phyloP scores from a whole-genome alignment of 2,888 invertebrate genomes.

The Melikaiella ostensackeni region DNA sequence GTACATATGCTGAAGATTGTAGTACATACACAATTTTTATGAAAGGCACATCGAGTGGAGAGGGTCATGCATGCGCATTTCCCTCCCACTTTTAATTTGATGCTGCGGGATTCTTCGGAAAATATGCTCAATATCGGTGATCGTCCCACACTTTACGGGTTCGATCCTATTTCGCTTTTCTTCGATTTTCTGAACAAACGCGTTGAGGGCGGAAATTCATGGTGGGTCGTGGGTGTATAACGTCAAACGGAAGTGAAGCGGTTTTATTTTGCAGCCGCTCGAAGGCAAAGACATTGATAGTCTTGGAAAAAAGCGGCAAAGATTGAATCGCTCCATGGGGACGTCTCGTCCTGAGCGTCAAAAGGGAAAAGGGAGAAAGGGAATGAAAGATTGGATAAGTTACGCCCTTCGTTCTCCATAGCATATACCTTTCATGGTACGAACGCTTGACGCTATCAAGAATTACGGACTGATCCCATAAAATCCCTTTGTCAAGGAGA shows the following conservation, averaged over 20 bases:
- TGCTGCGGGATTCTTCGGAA: neutral
- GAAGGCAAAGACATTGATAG: conserved; percentile 42
- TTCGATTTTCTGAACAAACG: conserved; percentile 21
- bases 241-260: conserved; percentile 47
- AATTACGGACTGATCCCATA: conserved; percentile 37
- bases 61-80: conserved; percentile 13
- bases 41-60: neutral
- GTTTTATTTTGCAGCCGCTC: conserved; percentile 43
- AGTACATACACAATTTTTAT: conserved; percentile 18
- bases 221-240: conserved; percentile 27
- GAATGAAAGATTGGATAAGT: conserved; percentile 59
- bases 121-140: conserved; percentile 15
- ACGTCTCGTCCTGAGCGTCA: conserved; percentile 51
- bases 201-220: conserved; percentile 22
- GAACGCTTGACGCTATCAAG: conserved; percentile 33
- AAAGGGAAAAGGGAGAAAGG: conserved; percentile 49
- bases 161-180: conserved; percentile 30
- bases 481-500: conserved; percentile 9
- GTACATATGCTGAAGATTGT: conserved; percentile 6
- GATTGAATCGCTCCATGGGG: conserved; percentile 57
- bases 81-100: conserved; percentile 3
- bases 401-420: conserved; percentile 33
- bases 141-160: conserved; percentile 28
- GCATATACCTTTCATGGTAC: conserved; percentile 21
- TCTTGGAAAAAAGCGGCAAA: conserved; percentile 45